Conservation (phyloP, 2,113 vertebrate species). For the Mobula birostris region DNA sequence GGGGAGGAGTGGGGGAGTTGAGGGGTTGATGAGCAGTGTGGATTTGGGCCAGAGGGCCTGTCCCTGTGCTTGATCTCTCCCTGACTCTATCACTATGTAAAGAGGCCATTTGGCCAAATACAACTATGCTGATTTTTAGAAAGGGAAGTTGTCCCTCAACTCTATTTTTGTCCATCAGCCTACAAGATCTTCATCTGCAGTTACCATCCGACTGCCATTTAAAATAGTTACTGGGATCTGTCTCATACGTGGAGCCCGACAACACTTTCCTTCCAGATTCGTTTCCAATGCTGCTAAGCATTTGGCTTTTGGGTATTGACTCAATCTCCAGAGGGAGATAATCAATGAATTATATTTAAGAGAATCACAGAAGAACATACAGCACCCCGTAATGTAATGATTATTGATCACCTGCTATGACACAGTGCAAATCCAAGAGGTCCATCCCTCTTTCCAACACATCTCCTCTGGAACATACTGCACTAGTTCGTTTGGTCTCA, state of each 20-base stretch:
- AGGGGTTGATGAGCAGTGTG: too few relatives aligned
- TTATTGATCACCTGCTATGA: neutral
- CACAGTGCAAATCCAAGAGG: neutral
- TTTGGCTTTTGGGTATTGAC: neutral
- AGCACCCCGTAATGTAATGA: neutral
- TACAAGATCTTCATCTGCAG: too few relatives aligned
- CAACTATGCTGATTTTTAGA: neutral
- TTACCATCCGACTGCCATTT: neutral
- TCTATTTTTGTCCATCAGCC: neutral
- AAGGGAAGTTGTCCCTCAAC: neutral
- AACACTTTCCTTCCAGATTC: neutral
- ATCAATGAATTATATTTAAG: neutral
- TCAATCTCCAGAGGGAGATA: neutral
- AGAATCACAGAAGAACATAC: neutral
- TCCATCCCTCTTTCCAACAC: neutral
- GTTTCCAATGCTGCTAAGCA: neutral
- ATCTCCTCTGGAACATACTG: too few relatives aligned
- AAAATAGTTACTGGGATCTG: neutral
- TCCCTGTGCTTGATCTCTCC: too few relatives aligned
- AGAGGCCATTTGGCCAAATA: neutral
- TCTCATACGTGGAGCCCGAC: neutral
- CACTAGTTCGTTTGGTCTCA: neutral
- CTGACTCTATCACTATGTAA: too few relatives aligned
- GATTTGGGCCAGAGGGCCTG: too few relatives aligned
- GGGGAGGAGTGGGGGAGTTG: too few relatives aligned